phyloP scores from a whole-genome alignment of 2,888 invertebrate genomes.

The Polydesmus complanatus region DNA sequence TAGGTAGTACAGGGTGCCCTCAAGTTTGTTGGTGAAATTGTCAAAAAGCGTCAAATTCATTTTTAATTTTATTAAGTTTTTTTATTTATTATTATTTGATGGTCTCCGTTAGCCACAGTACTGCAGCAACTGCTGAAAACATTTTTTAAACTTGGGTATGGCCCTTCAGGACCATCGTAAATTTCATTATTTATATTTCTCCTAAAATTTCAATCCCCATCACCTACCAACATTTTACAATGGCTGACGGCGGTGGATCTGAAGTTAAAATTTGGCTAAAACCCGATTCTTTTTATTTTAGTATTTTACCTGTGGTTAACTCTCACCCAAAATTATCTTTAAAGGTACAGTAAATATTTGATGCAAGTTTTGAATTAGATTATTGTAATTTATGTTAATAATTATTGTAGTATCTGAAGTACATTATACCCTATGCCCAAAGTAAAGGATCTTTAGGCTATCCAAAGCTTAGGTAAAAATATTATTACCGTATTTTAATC shows the following conservation, averaged over 20 bases:
- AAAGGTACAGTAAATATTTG: not conserved
- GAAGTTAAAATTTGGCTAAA: not conserved
- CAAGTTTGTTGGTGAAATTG: too few species aligned
- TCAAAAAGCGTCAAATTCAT: too few species aligned
- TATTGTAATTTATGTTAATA: not conserved
- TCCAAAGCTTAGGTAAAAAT: slow-evolving; percentile 16
- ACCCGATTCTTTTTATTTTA: not conserved
- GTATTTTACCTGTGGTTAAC: not conserved
- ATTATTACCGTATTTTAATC: not conserved
- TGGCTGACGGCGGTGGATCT: not conserved
- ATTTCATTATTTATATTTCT: too few species aligned
- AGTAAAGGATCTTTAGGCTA: slow-evolving; percentile 13
- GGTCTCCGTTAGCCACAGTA: too few species aligned
- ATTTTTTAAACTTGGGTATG: too few species aligned
- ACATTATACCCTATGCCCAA: slow-evolving; percentile 15
- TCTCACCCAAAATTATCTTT: not conserved
- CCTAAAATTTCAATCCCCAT: too few species aligned
- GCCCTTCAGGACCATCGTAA: too few species aligned
- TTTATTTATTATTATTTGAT: too few species aligned
- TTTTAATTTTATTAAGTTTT: too few species aligned
- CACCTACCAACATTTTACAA: too few species aligned
- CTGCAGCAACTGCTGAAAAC: too few species aligned
- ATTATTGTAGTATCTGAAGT: slow-evolving; percentile 13
- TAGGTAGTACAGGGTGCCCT: too few species aligned
- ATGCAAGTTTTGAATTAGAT: not conserved